Percentiles rank a stretch among this genome's conserved stretches.
Conservation (phyloP, 2,888 invertebrate species). For the Dyspetes luteomarginatus region DNA sequence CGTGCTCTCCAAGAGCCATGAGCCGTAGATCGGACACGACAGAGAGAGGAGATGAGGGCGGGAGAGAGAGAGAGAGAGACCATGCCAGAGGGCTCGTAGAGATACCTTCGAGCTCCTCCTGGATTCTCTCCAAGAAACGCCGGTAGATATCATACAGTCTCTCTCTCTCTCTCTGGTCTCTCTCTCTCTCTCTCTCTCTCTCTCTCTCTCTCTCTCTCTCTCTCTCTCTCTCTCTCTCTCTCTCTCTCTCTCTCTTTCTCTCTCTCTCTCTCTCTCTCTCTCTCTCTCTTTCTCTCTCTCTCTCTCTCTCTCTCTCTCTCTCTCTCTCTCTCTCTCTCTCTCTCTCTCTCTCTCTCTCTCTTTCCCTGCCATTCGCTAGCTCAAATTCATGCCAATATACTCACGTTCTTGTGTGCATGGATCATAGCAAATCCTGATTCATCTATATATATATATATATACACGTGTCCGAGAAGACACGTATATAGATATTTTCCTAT, state of each 20-base stretch:
- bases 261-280: constrained; percentile 61
- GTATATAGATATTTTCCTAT: constrained; percentile 4
- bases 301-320: constrained; percentile 61
- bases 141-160: constrained; percentile 20
- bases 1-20: constrained; percentile 38
- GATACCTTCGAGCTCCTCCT: constrained; percentile 12
- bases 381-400: constrained; percentile 7
- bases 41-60: constrained; percentile 6
- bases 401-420: background rate
- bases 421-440: background rate
- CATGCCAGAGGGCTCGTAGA: background rate
- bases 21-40: constrained; percentile 50
- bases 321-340: constrained; percentile 74
- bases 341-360: constrained; percentile 4
- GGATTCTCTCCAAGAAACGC: constrained; percentile 40
- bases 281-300: constrained; percentile 74
- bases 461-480: constrained; percentile 12
- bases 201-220: constrained; percentile 15
- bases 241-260: constrained; percentile 26
- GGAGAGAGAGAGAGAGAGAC: constrained; percentile 1
- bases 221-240: constrained; percentile 27
- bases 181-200: constrained; percentile 31
- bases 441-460: background rate
- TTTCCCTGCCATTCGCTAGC: constrained; percentile 1
- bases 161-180: constrained; percentile 9